phyloP scores from a whole-genome alignment of 53 echinoderm and acorn worm genomes.

The Temnopleurus reevesii region DNA sequence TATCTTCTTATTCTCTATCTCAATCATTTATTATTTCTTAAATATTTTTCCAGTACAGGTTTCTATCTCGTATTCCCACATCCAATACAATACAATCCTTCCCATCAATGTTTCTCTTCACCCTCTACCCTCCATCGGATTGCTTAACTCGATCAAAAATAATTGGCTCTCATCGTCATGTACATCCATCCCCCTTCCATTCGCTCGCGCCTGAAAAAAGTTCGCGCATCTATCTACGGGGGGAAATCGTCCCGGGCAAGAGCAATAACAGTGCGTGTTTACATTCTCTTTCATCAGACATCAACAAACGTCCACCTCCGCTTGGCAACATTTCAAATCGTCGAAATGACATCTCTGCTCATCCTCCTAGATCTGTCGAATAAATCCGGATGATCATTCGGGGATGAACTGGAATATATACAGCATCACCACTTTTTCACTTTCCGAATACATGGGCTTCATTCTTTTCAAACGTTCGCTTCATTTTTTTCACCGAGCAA shows the following conservation, averaged over 20 bases:
- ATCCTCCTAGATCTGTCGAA: background rate
- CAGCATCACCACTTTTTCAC: too few relatives aligned
- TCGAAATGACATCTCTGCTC: conserved; percentile 1
- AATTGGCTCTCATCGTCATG: background rate
- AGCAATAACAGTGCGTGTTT: conserved; percentile 22
- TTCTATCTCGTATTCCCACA: background rate
- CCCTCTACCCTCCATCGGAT: background rate
- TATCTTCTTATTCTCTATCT: background rate
- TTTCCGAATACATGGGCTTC: too few relatives aligned
- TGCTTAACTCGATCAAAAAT: background rate
- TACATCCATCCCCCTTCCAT: background rate
- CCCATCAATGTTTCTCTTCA: background rate
- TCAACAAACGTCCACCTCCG: background rate
- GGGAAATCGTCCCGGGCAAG: background rate
- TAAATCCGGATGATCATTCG: background rate
- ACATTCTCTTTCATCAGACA: background rate
- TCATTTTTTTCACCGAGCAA: too few relatives aligned
- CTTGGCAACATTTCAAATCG: conserved; percentile 10
- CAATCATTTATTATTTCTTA: background rate
- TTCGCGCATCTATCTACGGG: background rate
- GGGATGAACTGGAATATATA: conserved; percentile 2
- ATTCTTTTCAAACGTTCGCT: too few relatives aligned
- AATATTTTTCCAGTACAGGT: background rate
- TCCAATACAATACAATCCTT: background rate
- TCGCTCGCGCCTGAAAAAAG: background rate